Percentiles rank a stretch among this genome's conserved stretches.
Evolutionary conservation across 2,888 invertebrate species (phyloP).

Genomic region (Clistopyga incitator): DNA sequence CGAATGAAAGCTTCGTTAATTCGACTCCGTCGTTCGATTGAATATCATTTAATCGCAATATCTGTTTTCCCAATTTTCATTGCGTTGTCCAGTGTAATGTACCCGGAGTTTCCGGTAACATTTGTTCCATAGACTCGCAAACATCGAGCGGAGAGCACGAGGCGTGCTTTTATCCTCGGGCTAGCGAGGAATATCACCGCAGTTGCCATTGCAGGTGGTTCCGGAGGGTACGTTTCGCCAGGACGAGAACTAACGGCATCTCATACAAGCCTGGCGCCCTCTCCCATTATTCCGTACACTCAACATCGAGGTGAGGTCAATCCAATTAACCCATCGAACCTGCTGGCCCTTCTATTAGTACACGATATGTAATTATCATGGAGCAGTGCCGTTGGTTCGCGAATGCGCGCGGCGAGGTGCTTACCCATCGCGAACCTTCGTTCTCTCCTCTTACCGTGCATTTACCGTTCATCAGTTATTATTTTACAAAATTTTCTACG

Average conservation of each 20-base stretch:
- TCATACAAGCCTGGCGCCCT: slow-evolving; percentile 19
- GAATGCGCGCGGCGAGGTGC: slow-evolving; percentile 14
- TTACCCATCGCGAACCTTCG: slow-evolving; percentile 8
- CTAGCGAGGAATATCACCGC: slow-evolving; percentile 19
- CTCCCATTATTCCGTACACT: slow-evolving; percentile 53
- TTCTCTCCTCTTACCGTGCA: background rate
- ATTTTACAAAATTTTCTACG: background rate
- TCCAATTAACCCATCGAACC: slow-evolving; percentile 63
- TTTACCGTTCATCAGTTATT: background rate
- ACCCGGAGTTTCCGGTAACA: slow-evolving; percentile 3
- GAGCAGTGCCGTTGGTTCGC: slow-evolving; percentile 29
- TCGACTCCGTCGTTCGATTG: slow-evolving; percentile 30
- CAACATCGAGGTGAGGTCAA: slow-evolving; percentile 59
- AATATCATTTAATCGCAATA: slow-evolving; percentile 20
- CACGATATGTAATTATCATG: slow-evolving; percentile 66
- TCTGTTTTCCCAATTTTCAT: background rate
- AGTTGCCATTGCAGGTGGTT: background rate
- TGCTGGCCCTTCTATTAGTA: slow-evolving; percentile 61
- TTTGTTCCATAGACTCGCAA: background rate
- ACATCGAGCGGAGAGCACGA: background rate
- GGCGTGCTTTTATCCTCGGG: slow-evolving; percentile 15
- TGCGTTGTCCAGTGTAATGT: background rate
- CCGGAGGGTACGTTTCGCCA: background rate
- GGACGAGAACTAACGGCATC: slow-evolving; percentile 25
- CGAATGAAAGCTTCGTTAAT: slow-evolving; percentile 43